Evolutionary conservation across 2,113 vertebrate genomes (phyloP), one percentile per base, ranked within the genome.

Genomic region (Pyrgilauda ruficollis): DNA sequence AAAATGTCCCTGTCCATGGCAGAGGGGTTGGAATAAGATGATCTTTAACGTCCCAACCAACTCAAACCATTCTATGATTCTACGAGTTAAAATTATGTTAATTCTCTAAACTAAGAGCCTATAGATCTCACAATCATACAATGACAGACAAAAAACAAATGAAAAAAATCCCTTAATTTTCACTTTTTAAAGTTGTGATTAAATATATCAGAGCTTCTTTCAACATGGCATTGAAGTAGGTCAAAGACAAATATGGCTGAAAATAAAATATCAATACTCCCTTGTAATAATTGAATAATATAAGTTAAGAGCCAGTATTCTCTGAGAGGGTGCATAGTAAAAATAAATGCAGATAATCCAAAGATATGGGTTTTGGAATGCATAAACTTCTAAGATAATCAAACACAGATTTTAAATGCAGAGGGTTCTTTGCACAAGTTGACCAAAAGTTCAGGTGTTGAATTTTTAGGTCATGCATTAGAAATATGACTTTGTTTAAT

Each of bases 1-100:
- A 39, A 75, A 33, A 16, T 22, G 9, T 22, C 9, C 17, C 46
- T 41, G 23, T 17, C 20, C 19, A 17, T 22, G 16, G 28, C 13
- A 68, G 24, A 61, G 30, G 8, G 6, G 4, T 5, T 75, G 53
- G 28, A 74, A 74, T 0, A 0, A 52, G 37, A 59, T 21, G 16
- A 41, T 39, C 15, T 39, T 68, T 53, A 39, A 68, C 0, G 0
- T 39, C 28, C 18, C 9, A 39, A 16, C 39, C 7, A 30, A 39
- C 11, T 26, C 46, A 61, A 75, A 61, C 3, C 6, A 35, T 35
- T 47, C 21, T 12, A 7, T 21, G 20, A 12, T 53, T 75, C 53
- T 39, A 6, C 1, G 4, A 22, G 15, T 61, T 35, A 70, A 66
- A 87, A 47, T 19, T 0, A 35, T 49, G 30, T 19, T 63, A 8